These are phyloP conservation scores for Helicoverpa armigera DNA, from an alignment of 1,140 invertebrate species.

Conservation along the genomic window DNA sequence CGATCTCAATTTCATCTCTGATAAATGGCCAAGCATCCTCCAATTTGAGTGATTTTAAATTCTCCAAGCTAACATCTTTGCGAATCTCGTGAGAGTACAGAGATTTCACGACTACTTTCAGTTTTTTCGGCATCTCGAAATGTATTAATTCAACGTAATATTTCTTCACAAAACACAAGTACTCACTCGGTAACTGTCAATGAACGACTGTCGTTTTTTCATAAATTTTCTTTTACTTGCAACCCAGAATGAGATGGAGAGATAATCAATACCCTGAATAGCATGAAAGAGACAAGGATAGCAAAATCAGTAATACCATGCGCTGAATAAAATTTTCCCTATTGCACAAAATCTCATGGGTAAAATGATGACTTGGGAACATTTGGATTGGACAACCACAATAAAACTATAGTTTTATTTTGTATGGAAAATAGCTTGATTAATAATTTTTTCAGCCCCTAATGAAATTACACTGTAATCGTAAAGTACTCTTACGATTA, in stretches of 20 bases:
- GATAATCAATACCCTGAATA: constrained; percentile 21
- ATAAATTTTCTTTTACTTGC: constrained; percentile 1
- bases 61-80: constrained; percentile 83
- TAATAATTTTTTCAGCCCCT: too few species aligned
- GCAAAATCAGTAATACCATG: constrained; percentile 35
- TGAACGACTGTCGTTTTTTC: constrained; percentile 56
- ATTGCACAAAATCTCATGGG: too few species aligned
- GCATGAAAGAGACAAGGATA: neutral
- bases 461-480: too few species aligned
- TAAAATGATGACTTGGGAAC: too few species aligned
- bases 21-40: constrained; percentile 86
- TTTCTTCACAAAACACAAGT: constrained; percentile 27
- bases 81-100: constrained; percentile 84
- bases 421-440: too few species aligned
- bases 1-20: constrained; percentile 84
- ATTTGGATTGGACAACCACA: too few species aligned
- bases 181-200: constrained; percentile 52
- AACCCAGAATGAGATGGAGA: constrained; percentile 25
- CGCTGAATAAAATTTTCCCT: constrained; percentile 2
- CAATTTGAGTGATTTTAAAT: constrained; percentile 81
- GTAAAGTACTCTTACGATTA: too few species aligned
- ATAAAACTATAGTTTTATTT: too few species aligned
- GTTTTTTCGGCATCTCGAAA: constrained; percentile 83
- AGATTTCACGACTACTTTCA: constrained; percentile 84
- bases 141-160: constrained; percentile 45